Percentiles rank a stretch among this genome's conserved stretches.
Evolutionary conservation across 2,888 invertebrate species (phyloP).

Genomic region (Serrognathus titanus): DNA sequence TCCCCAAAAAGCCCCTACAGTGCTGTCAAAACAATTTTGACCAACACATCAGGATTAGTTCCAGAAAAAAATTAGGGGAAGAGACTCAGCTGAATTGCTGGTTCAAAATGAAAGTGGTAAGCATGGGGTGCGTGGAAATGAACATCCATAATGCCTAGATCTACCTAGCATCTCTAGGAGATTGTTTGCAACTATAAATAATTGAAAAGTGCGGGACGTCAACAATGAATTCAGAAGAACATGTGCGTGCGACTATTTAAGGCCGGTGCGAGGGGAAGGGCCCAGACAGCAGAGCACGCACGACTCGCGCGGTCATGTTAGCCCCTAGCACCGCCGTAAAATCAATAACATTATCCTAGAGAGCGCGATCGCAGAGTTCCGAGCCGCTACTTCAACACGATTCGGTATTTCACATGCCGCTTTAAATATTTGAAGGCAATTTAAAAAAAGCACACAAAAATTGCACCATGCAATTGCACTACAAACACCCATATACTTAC

Average conservation of each 20-base stretch:
- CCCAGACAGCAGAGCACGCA: slow-evolving; percentile 31
- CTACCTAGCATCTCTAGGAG: background rate
- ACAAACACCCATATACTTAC: slow-evolving; percentile 5
- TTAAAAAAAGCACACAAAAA: background rate
- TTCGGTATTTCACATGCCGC: slow-evolving; percentile 1
- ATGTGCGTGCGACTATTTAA: slow-evolving; percentile 32
- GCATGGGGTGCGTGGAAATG: background rate
- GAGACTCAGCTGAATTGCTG: no score
- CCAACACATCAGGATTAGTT: background rate
- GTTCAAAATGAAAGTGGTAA: no score
- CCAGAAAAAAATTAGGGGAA: no score
- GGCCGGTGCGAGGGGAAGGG: slow-evolving; percentile 26
- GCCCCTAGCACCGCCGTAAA: slow-evolving; percentile 41
- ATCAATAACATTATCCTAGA: slow-evolving; percentile 46
- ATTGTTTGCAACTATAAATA: background rate
- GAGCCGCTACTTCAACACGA: slow-evolving; percentile 11
- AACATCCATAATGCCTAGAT: background rate
- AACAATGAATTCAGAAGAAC: slow-evolving; percentile 25
- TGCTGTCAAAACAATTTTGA: background rate
- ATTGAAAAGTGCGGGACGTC: slow-evolving; percentile 21
- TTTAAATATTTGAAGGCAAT: background rate
- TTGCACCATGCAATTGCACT: slow-evolving; percentile 2
- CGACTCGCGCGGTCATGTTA: slow-evolving; percentile 32
- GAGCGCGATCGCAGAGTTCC: slow-evolving; percentile 38
- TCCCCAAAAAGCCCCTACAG: no score